Evolutionary conservation across 1,140 invertebrate genomes (phyloP).

Genomic region (Lerema accius): DNA sequence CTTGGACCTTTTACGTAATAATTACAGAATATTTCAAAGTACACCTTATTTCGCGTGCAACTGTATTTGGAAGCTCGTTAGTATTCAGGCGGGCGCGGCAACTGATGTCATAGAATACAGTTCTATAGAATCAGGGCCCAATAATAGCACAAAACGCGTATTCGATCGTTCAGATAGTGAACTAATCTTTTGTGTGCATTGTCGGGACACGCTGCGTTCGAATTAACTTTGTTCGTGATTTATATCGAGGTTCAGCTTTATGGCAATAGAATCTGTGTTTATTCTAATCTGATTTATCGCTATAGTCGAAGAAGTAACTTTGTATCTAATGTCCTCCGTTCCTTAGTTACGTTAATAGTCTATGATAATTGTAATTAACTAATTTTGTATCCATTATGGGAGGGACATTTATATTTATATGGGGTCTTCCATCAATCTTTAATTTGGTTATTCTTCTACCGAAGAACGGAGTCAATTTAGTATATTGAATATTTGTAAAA

Average conservation of each 20-base stretch:
- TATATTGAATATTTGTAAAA: no score
- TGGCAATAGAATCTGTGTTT: constrained; percentile 3
- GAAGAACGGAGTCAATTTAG: no score
- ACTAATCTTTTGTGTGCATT: constrained; percentile 34
- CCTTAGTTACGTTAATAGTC: no score
- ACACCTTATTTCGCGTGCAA: constrained; percentile 25
- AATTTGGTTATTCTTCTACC: no score
- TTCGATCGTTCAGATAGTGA: constrained; percentile 27
- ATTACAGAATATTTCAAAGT: no score
- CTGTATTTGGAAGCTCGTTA: constrained; percentile 47
- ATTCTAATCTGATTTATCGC: constrained; percentile 13
- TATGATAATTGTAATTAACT: no score
- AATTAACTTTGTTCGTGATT: constrained; percentile 22
- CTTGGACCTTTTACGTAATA: no score
- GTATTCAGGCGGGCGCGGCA: constrained; percentile 48
- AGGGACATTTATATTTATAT: no score
- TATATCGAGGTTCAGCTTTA: constrained; percentile 13
- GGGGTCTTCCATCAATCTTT: no score
- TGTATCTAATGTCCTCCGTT: no score
- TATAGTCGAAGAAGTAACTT: not conserved
- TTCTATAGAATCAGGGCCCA: constrained; percentile 25
- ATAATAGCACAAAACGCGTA: constrained; percentile 31
- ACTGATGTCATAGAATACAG: constrained; percentile 41
- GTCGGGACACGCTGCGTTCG: constrained; percentile 19
- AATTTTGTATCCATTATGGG: no score